These are phyloP conservation scores for Sardina pilchardus DNA, from an alignment of 2,113 vertebrate genomes.

Conservation along the genomic window DNA sequence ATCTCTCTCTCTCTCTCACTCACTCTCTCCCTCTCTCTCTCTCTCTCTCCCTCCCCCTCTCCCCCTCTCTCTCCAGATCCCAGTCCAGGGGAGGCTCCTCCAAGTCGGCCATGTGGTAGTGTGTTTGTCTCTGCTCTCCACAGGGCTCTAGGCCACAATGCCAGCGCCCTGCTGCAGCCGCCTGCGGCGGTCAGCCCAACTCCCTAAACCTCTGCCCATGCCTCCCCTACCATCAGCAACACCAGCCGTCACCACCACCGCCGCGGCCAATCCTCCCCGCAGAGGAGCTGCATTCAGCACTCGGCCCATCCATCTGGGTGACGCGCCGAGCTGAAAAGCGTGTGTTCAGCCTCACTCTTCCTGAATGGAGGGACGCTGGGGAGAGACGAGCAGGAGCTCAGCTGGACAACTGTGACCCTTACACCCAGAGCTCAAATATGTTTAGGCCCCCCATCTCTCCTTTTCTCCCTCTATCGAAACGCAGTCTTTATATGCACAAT, in stretches of 20 bases:
- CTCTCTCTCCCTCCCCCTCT: background rate
- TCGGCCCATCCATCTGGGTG: background rate
- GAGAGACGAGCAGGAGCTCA: background rate
- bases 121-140: slow-evolving; percentile 26
- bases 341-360: background rate
- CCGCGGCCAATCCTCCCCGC: background rate
- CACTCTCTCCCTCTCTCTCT: background rate
- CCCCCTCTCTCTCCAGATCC: background rate
- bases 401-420: background rate
- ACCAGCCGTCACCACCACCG: background rate
- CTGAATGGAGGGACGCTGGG: background rate
- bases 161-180: slow-evolving; percentile 24
- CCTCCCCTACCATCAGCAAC: background rate
- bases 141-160: slow-evolving; percentile 26
- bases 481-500: background rate
- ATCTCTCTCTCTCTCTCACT: background rate
- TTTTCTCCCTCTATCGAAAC: background rate
- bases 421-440: background rate
- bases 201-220: background rate
- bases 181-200: slow-evolving; percentile 18
- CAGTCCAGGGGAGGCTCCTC: slow-evolving; percentile 1
- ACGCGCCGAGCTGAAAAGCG: background rate
- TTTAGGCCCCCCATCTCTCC: background rate
- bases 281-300: background rate
- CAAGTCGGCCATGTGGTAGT: slow-evolving; percentile 23